Base-by-base conservation (phyloP, 1,140 invertebrate genomes). In the Macrostomum lignano region DNA sequence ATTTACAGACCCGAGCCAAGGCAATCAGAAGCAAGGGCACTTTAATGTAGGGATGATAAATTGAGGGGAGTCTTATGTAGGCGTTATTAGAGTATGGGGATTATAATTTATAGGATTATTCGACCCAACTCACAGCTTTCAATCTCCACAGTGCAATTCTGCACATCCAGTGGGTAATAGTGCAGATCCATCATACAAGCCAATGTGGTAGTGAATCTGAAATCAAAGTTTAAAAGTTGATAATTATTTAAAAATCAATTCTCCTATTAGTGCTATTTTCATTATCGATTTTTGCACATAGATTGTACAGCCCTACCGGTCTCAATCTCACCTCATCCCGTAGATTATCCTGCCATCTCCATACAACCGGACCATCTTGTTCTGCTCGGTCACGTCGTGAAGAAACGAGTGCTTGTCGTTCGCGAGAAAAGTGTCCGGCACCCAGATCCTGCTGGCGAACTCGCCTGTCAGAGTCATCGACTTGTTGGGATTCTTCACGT, bases 141-240 rank as follows among this genome's bases (percentile, higher is more conserved):
- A 57, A 94, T 93, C 66, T 93, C 84, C 38, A 94, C 79, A 30
- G 82, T 93, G 63, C 84, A 94, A 58, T 93, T 91, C 59, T 94
- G 86, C 36, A 71, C 75, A 60, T 94, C 86, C 31, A 94, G 63
- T 2, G 86, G 86, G 63, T 93, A 94, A 58, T 91, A 84, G 58
- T 88, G 79, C n/a, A 94, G 64, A 58, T 93, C 82, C 84, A 94
- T 93, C 77, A 88, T 88, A 60, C 84, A 93, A 31, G 82, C 81
- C 28, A 93, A 61, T 0, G 84, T 93, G 9, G 82, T 86, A 1
- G 86, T 93, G 57, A 94, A 93, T 41, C 60, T 63, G 41, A n/a
- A n/a, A n/a, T n/a, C n/a, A n/a, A n/a, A n/a, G n/a, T n/a, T n/a
- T n/a, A n/a, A n/a, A n/a, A n/a, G n/a, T n/a, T n/a, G n/a, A n/a